Conservation (phyloP, 1,140 invertebrate genomes). For the Caenorhabditis brenneri region DNA sequence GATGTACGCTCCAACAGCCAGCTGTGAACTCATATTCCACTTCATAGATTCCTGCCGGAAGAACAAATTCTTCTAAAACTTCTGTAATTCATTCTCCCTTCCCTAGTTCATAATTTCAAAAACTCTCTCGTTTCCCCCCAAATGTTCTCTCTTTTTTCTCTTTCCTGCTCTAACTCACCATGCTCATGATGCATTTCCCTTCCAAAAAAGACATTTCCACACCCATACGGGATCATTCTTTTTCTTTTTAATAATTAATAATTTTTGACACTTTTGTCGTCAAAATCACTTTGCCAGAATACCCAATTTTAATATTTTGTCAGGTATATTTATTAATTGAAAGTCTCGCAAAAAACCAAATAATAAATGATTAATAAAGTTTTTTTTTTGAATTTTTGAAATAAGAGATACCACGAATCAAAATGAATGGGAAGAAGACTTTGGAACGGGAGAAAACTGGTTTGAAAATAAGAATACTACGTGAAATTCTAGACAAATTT, state of each 20-base stretch:
- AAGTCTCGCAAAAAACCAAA: not conserved
- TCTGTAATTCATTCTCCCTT: not conserved
- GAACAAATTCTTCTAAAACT: slow-evolving; percentile 29
- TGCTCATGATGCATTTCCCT: slow-evolving; percentile 29
- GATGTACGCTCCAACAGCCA: slow-evolving; percentile 13
- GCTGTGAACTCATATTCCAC: slow-evolving; percentile 22
- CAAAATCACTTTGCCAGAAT: not conserved
- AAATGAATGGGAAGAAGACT: too few species aligned
- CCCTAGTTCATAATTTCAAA: not conserved
- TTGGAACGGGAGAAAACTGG: too few species aligned
- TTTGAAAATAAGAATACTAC: too few species aligned
- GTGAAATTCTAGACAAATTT: too few species aligned
- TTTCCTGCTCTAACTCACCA: too few species aligned
- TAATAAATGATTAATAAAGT: not conserved
- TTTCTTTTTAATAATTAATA: not conserved
- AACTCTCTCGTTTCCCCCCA: not conserved
- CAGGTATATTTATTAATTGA: not conserved
- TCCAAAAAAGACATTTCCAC: slow-evolving; percentile 11
- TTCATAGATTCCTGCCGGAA: slow-evolving; percentile 10
- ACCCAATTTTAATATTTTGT: not conserved
- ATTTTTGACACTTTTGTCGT: slow-evolving; percentile 21
- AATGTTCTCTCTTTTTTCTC: slow-evolving; percentile 2
- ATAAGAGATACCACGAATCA: too few species aligned
- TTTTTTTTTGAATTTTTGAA: too few species aligned
- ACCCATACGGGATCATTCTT: slow-evolving; percentile 14